Evolutionary conservation across 30 jellyfish, hydroid and myxozoan species (phyloP), one percentile per base, ranked within the genome.

Genomic region (Chrysaora quinquecirrha): DNA sequence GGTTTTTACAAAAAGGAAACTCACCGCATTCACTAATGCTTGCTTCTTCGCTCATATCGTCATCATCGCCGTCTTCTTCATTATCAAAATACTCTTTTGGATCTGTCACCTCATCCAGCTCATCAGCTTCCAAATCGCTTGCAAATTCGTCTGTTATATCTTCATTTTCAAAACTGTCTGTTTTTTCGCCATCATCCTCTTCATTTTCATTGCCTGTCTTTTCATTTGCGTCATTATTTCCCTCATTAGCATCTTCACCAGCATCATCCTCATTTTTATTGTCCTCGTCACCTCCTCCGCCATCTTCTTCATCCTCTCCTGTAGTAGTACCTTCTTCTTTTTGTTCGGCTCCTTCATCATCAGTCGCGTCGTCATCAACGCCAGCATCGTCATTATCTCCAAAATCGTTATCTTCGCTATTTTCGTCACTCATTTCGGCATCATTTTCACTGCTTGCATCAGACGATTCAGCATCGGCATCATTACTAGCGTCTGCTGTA

Each of bases 21-120:
- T 1, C 48, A 80, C 90, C 90, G 47, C 90, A 80, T 66, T 80
- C 90, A 34, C 75, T 19, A 11, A 80, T 18, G 19, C 80, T 43
- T 18, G 71, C 75, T 19, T 80, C 90, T 48, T 80, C 90, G 50
- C 66, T 78, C 68, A 52, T 52, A 20, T 80, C 90, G 30, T 80
- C 90, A 4, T 69, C 90, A n/a, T n/a, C n/a, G n/a, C n/a, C n/a
- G 20, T 80, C 90, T 31, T 80, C 90, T 48, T 80, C 90, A 48
- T 80, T 64, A 66, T 80, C 90, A 67, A 80, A 80, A 62, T 64
- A 80, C 30, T 80, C 83, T 22, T 3, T 48, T 1, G 90, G 90
- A 34, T 80, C 90, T 9, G 90, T 64, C 1, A 66, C 25, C 7
- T 46, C 83, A 4, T 56, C 82, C 1, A 71, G 65, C n/a, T 43